phyloP scores from a whole-genome alignment of 2,797 vertebrate species.

The Characodon lateralis region DNA sequence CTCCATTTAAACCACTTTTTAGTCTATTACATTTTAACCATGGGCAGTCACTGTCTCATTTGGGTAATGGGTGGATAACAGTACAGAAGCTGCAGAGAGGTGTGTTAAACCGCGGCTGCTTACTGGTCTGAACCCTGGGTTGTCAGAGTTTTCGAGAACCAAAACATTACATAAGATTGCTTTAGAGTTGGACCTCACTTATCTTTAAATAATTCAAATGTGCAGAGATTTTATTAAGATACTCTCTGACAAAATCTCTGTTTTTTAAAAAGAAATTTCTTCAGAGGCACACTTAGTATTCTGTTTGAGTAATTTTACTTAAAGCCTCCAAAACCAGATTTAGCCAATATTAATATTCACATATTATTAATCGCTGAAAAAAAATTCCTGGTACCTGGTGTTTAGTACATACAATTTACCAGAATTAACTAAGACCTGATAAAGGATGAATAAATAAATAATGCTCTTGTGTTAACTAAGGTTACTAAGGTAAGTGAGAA shows the following conservation, averaged over 20 bases:
- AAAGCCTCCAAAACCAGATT: background rate
- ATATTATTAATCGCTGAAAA: no score
- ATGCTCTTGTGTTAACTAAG: background rate
- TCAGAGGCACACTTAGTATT: background rate
- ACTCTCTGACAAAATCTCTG: background rate
- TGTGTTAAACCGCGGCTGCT: no score
- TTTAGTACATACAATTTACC: background rate
- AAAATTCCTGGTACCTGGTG: background rate
- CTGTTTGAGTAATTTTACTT: background rate
- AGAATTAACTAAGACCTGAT: background rate
- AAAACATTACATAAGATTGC: no score
- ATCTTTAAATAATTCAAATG: background rate
- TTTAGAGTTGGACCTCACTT: no score
- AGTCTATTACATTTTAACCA: no score
- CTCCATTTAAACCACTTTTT: no score
- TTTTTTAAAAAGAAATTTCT: background rate
- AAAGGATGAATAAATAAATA: background rate
- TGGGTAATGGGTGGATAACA: no score
- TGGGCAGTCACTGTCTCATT: no score
- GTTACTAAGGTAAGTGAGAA: background rate
- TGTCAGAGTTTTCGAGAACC: no score
- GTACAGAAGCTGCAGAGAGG: no score
- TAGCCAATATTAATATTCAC: background rate
- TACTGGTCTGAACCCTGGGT: no score
- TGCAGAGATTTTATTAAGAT: background rate